Conservation (phyloP, 1,140 invertebrate species). For the Pseudobourletiella spinata region DNA sequence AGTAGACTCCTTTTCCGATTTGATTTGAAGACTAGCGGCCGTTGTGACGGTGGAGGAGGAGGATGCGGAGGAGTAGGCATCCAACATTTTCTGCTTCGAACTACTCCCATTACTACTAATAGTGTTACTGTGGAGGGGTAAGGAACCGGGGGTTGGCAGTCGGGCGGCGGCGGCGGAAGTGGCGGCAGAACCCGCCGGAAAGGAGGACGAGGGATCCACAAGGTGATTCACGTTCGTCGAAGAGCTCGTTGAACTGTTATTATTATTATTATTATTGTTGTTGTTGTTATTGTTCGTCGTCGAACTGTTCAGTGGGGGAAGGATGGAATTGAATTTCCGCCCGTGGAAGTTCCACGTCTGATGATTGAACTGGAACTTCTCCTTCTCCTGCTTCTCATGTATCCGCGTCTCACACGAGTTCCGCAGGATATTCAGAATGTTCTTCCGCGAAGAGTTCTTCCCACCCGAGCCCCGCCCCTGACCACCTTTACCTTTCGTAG, state of each 20-base stretch:
- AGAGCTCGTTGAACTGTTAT: too few species aligned
- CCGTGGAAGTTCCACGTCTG: slow-evolving; percentile 37
- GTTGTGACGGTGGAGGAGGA: background rate
- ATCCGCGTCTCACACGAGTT: slow-evolving; percentile 33
- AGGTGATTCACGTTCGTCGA: too few species aligned
- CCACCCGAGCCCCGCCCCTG: background rate
- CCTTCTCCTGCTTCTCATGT: slow-evolving; percentile 33
- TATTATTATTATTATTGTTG: background rate
- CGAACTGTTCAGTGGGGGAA: slow-evolving; percentile 18
- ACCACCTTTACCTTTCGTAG: background rate
- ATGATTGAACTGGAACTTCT: slow-evolving; percentile 35
- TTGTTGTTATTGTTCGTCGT: too few species aligned
- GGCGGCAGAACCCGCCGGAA: too few species aligned
- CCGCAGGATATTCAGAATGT: slow-evolving; percentile 27
- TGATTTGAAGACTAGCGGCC: slow-evolving; percentile 3
- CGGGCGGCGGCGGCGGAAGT: too few species aligned
- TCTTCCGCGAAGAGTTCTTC: slow-evolving; percentile 23
- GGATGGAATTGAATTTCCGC: slow-evolving; percentile 28
- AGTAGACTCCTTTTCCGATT: slow-evolving; percentile 4
- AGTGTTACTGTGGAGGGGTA: too few species aligned
- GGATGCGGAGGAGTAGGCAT: too few species aligned
- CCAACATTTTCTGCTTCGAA: background rate
- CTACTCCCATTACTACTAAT: background rate
- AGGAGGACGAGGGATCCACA: too few species aligned
- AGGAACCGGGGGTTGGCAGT: too few species aligned